These are phyloP conservation scores for Cephus rjabovi DNA, from an alignment of 2,888 invertebrate species.

Conservation along the genomic window DNA sequence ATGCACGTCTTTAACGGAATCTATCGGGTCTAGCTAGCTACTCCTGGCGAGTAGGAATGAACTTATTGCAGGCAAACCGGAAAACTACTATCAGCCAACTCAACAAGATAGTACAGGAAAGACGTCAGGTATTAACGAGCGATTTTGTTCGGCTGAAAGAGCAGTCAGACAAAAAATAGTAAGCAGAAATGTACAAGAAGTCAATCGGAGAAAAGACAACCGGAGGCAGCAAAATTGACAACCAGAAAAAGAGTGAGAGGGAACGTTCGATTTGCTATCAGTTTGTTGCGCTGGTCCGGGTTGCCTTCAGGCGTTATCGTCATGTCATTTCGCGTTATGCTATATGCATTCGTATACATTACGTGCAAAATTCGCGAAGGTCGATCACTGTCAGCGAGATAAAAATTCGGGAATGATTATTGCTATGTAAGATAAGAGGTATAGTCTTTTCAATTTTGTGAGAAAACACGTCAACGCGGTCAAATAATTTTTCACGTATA, in stretches of 20 bases:
- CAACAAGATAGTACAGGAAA: not conserved
- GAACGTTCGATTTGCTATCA: conserved; percentile 1
- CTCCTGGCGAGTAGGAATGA: not conserved
- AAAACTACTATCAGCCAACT: not conserved
- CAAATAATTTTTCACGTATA: too few species aligned
- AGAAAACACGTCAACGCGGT: too few species aligned
- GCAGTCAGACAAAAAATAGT: not conserved
- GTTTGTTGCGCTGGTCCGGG: conserved; percentile 1
- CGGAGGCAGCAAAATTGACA: not conserved
- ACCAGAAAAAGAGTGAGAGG: not conserved
- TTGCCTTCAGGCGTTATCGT: not conserved
- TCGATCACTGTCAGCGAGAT: not conserved
- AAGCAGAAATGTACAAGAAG: not conserved
- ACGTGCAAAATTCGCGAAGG: not conserved
- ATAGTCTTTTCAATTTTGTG: too few species aligned
- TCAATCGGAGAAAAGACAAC: not conserved
- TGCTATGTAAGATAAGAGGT: not conserved
- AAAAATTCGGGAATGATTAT: not conserved
- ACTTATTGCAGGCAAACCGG: conserved; percentile 14
- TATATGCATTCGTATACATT: not conserved
- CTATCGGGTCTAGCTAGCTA: not conserved
- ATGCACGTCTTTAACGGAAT: not conserved
- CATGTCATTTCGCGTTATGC: not conserved
- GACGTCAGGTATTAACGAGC: not conserved
- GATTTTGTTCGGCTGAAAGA: not conserved